Evolutionary conservation across 2,797 vertebrate genomes (phyloP).

Genomic region (Oryzias sinensis): DNA sequence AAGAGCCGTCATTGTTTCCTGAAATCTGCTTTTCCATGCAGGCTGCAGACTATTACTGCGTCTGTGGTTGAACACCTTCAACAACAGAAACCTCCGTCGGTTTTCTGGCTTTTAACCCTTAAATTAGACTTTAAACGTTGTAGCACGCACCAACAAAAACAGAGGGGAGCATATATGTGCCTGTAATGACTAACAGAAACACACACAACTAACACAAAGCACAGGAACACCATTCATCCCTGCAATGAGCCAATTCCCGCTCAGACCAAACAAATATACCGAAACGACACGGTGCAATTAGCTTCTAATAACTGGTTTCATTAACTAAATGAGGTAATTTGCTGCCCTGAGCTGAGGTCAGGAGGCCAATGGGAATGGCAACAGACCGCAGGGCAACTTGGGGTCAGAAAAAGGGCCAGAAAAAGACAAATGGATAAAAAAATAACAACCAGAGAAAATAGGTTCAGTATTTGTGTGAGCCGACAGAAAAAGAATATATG

Average conservation of each 20-base stretch:
- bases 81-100: background rate
- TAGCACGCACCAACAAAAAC: conserved; percentile 9
- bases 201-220: conserved; percentile 7
- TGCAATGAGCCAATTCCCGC: conserved; percentile 37
- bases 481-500: background rate
- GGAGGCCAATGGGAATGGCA: conserved; percentile 56
- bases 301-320: conserved; percentile 68
- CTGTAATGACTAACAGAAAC: conserved; percentile 2
- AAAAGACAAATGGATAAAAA: conserved; percentile 8
- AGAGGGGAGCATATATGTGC: background rate
- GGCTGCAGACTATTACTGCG: background rate
- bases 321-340: conserved; percentile 76
- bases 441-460: conserved; percentile 4
- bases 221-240: conserved; percentile 45
- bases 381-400: conserved; percentile 52
- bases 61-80: background rate
- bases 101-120: conserved; percentile 9
- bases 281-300: conserved; percentile 46
- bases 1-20: too few relatives aligned
- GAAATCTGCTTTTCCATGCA: too few relatives aligned
- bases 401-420: conserved; percentile 18
- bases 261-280: conserved; percentile 60
- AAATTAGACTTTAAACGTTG: background rate
- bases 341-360: conserved; percentile 66
- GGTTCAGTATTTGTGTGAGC: conserved; percentile 1